Evolutionary conservation across 2,113 vertebrate genomes (phyloP).

Genomic region (Herpetotheres cachinnans): DNA sequence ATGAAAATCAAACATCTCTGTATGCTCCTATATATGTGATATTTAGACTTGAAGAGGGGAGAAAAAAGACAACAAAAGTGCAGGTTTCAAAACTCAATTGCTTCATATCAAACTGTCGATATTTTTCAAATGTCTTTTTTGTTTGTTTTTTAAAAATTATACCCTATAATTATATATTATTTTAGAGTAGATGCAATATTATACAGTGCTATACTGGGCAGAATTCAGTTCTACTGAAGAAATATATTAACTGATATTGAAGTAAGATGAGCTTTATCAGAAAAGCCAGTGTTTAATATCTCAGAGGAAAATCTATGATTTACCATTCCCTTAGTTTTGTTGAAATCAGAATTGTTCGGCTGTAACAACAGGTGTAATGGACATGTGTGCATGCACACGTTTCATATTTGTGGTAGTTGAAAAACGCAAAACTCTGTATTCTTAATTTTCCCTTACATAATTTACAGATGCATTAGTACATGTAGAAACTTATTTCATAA

Average conservation of each 20-base stretch:
- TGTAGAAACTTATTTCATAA: neutral
- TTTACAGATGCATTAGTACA: neutral
- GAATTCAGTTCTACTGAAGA: neutral
- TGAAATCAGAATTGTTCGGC: neutral
- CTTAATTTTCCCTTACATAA: neutral
- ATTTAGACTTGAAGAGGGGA: neutral
- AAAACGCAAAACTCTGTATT: neutral
- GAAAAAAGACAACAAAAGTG: neutral
- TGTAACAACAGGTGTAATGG: neutral
- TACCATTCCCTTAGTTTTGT: neutral
- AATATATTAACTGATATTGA: neutral
- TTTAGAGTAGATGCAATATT: neutral
- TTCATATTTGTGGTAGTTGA: neutral
- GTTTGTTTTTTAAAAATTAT: neutral
- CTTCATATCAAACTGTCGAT: neutral
- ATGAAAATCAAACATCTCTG: neutral
- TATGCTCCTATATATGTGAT: neutral
- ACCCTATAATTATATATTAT: neutral
- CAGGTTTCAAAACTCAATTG: neutral
- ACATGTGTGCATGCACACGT: accelerated
- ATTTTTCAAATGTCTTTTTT: neutral
- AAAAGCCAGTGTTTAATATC: neutral
- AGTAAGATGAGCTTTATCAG: neutral
- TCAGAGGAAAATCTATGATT: neutral
- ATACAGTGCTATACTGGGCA: neutral